Percentiles rank a stretch among this genome's conserved stretches.
Evolutionary conservation across 2,888 invertebrate species (phyloP).

Genomic region (Eupithecia exiguata): DNA sequence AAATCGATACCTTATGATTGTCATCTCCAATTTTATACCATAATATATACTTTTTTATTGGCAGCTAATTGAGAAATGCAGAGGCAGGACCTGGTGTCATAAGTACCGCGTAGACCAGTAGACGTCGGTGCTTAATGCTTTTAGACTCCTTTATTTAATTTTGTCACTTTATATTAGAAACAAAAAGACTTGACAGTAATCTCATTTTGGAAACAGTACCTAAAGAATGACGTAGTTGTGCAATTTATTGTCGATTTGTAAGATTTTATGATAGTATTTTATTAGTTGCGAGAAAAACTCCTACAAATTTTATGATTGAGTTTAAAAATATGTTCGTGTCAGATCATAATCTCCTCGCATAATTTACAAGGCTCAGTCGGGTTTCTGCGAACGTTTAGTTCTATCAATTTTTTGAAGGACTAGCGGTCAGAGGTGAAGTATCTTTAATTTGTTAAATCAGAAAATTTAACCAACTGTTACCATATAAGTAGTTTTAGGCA

Average conservation of each 20-base stretch:
- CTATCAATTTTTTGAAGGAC: background rate
- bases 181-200: conserved; percentile 42
- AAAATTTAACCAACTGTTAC: conserved; percentile 23
- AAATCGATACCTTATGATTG: background rate
- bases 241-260: conserved; percentile 16
- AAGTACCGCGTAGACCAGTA: background rate
- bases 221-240: conserved; percentile 20
- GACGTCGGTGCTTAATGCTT: background rate
- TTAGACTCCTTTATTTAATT: background rate
- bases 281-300: conserved; percentile 1
- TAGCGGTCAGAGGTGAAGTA: background rate
- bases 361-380: background rate
- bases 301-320: background rate
- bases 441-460: background rate
- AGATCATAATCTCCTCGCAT: conserved; percentile 16
- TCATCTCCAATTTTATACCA: background rate
- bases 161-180: conserved; percentile 25
- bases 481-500: conserved; percentile 28
- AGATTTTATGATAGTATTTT: conserved; percentile 23
- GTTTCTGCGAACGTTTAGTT: background rate
- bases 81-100: background rate
- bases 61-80: background rate
- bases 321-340: conserved; percentile 15
- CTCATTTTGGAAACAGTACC: conserved; percentile 37
- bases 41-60: background rate